A percentile compares a stretch with the other conserved stretches of the same genome.
phyloP scores from a whole-genome alignment of 2,888 invertebrate species.

The Megamerina dolium region DNA sequence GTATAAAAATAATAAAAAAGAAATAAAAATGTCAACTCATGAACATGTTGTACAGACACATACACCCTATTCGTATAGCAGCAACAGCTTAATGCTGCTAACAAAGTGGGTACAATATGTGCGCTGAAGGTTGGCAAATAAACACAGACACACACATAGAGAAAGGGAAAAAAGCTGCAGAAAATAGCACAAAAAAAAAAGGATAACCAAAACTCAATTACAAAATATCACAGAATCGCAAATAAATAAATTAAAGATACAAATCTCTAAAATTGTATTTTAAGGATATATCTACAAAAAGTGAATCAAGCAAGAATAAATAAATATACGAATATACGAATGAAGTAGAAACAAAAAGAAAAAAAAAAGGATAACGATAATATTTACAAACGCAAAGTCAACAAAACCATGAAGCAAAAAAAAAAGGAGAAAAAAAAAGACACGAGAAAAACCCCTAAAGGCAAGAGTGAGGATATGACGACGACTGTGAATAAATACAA shows the following conservation, averaged over 20 bases:
- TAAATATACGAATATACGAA: conserved; percentile 2
- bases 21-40: conserved; percentile 8
- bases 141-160: no score
- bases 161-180: no score
- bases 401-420: background rate
- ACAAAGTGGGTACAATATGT: background rate
- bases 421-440: background rate
- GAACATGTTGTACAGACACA: background rate
- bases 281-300: no score
- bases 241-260: conserved; percentile 18
- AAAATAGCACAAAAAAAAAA: no score
- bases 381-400: background rate
- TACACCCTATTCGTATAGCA: background rate
- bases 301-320: no score
- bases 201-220: conserved; percentile 18
- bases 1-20: no score
- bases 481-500: no score
- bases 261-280: conserved; percentile 12
- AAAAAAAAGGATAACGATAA: background rate
- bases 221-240: conserved; percentile 17
- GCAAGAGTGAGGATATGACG: no score
- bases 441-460: no score
- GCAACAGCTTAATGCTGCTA: background rate
- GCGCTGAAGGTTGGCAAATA: no score
- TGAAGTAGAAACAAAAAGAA: background rate